These are phyloP conservation scores for Agonum fuliginosum DNA, from an alignment of 2,888 invertebrate species.

Conservation along the genomic window DNA sequence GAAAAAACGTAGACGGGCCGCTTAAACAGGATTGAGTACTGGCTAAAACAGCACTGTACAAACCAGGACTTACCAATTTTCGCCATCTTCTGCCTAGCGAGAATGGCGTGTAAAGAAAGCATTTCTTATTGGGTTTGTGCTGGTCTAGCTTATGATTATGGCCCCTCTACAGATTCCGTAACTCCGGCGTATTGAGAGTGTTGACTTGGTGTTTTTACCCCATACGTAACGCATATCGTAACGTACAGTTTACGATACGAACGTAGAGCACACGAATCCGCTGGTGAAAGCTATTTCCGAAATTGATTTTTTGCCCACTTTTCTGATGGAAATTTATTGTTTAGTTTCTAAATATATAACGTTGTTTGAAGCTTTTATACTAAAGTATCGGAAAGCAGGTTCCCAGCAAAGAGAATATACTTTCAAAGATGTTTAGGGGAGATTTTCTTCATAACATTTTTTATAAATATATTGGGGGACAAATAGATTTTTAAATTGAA, in stretches of 20 bases:
- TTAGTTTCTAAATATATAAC: slow-evolving; percentile 45
- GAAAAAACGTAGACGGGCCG: too few species aligned
- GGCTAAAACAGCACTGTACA: background rate
- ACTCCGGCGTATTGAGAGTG: slow-evolving; percentile 3
- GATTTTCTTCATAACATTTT: too few species aligned
- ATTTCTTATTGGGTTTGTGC: slow-evolving; percentile 20
- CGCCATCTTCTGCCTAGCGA: background rate
- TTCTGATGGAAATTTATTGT: slow-evolving; percentile 39
- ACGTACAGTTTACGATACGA: slow-evolving; percentile 19
- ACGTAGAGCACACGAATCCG: background rate
- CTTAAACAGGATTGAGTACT: too few species aligned
- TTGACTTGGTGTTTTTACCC: slow-evolving; percentile 4
- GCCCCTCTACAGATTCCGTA: background rate
- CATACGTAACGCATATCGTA: background rate
- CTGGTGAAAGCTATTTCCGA: slow-evolving; percentile 16
- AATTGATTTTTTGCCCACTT: slow-evolving; percentile 39
- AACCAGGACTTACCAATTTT: background rate
- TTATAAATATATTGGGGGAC: too few species aligned
- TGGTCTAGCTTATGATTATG: slow-evolving; percentile 31
- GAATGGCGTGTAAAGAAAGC: slow-evolving; percentile 18
- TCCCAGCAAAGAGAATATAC: background rate
- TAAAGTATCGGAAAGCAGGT: background rate
- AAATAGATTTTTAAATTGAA: too few species aligned
- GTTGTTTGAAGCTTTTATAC: slow-evolving; percentile 1
- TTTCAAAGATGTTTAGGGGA: background rate